Percentiles rank a stretch among this genome's conserved stretches.
phyloP scores from a whole-genome alignment of 2,113 vertebrate species.

The Psilopogon haemacephalus region DNA sequence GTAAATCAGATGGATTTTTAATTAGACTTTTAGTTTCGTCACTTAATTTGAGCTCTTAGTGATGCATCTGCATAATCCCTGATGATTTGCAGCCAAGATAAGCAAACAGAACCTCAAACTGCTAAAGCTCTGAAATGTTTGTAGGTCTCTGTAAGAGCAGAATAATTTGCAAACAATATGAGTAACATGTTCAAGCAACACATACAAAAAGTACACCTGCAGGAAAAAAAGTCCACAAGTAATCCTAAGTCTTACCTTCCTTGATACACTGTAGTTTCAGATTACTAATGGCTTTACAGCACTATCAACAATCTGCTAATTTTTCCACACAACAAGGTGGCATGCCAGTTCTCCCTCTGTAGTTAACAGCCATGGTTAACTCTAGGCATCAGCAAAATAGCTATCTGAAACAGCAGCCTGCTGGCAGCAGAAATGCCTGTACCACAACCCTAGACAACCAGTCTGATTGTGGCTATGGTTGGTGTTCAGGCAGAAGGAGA shows the following conservation, averaged over 20 bases:
- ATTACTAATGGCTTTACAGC: neutral
- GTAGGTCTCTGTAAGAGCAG: neutral
- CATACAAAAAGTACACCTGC: neutral
- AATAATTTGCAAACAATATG: neutral
- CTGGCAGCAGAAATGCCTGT: neutral
- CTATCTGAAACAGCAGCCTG: neutral
- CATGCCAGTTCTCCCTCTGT: neutral
- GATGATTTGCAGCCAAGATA: neutral
- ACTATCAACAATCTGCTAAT: neutral
- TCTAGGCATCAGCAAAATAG: neutral
- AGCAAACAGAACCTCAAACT: neutral
- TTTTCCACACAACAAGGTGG: neutral
- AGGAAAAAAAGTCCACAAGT: neutral
- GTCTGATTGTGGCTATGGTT: neutral
- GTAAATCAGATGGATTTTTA: slow-evolving; percentile 32
- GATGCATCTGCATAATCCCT: neutral
- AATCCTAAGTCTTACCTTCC: neutral
- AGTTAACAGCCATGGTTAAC: neutral
- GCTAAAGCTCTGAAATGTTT: neutral
- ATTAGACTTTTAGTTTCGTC: neutral
- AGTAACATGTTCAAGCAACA: neutral
- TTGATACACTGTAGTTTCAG: neutral
- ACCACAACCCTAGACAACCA: neutral
- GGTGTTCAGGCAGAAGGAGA: neutral
- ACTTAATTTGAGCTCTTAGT: neutral